Percentiles rank a stretch among this genome's conserved stretches.
Conservation (phyloP, 2,888 invertebrate genomes). For the Macrophya annulata region DNA sequence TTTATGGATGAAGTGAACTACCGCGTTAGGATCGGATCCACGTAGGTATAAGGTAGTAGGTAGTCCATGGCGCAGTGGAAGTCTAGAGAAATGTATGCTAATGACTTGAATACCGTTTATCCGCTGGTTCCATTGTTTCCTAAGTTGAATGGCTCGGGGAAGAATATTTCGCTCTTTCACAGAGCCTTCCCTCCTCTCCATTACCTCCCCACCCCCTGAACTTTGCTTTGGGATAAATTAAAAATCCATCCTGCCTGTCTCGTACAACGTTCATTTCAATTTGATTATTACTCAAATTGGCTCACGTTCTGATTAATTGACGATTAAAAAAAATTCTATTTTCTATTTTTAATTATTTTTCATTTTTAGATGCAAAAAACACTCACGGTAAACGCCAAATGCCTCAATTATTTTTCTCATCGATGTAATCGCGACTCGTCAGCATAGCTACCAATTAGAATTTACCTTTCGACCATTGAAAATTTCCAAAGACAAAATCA, state of each 20-base stretch:
- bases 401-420: too few species aligned
- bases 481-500: too few species aligned
- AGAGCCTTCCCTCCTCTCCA: background rate
- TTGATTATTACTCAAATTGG: background rate
- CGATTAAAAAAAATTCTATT: background rate
- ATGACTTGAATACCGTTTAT: slow-evolving; percentile 23
- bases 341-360: too few species aligned
- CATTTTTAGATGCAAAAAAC: background rate
- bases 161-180: slow-evolving; percentile 1
- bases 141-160: background rate
- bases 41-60: slow-evolving; percentile 1
- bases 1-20: slow-evolving; percentile 29
- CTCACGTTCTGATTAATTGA: background rate
- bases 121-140: slow-evolving; percentile 18
- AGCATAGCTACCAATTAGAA: too few species aligned
- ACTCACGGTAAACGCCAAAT: background rate
- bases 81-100: slow-evolving; percentile 38
- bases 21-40: slow-evolving; percentile 32
- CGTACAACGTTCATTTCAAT: background rate
- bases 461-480: too few species aligned
- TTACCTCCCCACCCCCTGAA: background rate
- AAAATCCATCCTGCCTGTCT: background rate
- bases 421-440: too few species aligned
- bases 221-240: background rate
- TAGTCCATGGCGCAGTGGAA: background rate